Base-by-base conservation (phyloP, 2,113 vertebrate genomes). In the Riparia riparia region DNA sequence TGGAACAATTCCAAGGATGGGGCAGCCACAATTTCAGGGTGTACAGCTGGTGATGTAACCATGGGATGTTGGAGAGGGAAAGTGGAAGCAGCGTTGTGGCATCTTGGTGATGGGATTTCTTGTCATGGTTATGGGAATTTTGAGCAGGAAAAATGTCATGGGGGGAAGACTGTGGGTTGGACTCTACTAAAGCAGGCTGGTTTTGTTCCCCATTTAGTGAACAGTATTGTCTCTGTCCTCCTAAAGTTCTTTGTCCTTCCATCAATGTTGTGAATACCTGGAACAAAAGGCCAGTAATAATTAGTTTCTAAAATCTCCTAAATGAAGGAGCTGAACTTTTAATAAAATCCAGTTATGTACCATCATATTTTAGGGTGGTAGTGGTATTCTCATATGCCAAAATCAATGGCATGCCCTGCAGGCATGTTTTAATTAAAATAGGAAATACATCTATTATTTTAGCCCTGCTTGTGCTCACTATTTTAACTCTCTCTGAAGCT, bases 1-100 rank as follows among this genome's bases (percentile, higher is more conserved):
- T 63, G 25, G 74, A 24, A 3, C 19, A 8, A 9, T 63, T 9
- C 24, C 74, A 49, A 7, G 66, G 29, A 47, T 47, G 34, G 10
- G 24, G 25, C 65, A 64, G 57, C 49, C 41, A 21, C 41, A 31
- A 0, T 41, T 71, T 34, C 6, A 16, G 65, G 29, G 3, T 56
- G 64, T n/a, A 4, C 64, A 14, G 8, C 22, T 0, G 0, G 13
- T 37, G 81, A 15, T 4, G 17, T 7, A 12, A 25, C 51, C 0
- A 0, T 16, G n/a, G 19, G 32, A 17, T 39, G n/a, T 2, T 58
- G 34, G 42, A 66, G 56, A 45, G 37, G 42, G 19, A 31, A 10
- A n/a, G 15, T 3, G 9, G 18, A 86, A 45, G 54, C 54, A 61
- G 71, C 32, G 2, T 56, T 12, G 6, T 26, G 21, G 13, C 28